Base-by-base conservation (phyloP, 2,888 invertebrate species). In the Halocaridina rubra region DNA sequence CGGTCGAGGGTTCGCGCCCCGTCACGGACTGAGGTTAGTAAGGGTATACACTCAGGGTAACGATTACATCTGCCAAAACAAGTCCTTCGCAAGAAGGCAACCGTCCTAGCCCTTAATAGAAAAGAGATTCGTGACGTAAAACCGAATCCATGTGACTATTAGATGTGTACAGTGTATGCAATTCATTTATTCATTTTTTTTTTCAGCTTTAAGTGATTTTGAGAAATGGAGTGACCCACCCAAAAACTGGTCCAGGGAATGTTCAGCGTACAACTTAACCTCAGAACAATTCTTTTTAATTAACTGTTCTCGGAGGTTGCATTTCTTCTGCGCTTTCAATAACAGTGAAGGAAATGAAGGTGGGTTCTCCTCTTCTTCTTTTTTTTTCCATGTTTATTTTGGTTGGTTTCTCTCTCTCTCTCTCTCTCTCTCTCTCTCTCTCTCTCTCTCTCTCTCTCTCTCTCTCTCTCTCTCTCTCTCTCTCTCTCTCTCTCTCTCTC, bases 391-490 rank as follows among this genome's bases (percentile, higher is more conserved):
- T 32, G 33, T 33, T 32, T 71, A 13, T 32, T 32, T 72, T 22
- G n/a, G 22, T 32, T 32, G 32, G 22, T 32, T 39, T 33, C 22
- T 72, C 8, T 32, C 30, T 32, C 72, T 72, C 33, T 33, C 33
- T 39, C 29, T 16, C 7, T 7, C 29, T 16, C 16, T 27, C 29
- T 29, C 27, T 46, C n/a, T 59, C n/a, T 8, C 16, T 16, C 22
- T 16, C 61, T 59, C 16, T 16, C 5, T 24, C 16, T 8, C n/a
- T n/a, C 39, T 72, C 72, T 72, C 72, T 19, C 72, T 33, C 72
- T 72, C 39, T 72, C 72, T 33, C 72, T 33, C 72, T 33, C 72
- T 33, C 72, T n/a, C 72, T 33, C 72, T 33, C 72, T 33, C 72
- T 33, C 39, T 33, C 72, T 33, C 39, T 19, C 72, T 19, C 8